These are phyloP conservation scores for Leptura quadrifasciata DNA, from an alignment of 2,888 invertebrate genomes.

Conservation along the genomic window DNA sequence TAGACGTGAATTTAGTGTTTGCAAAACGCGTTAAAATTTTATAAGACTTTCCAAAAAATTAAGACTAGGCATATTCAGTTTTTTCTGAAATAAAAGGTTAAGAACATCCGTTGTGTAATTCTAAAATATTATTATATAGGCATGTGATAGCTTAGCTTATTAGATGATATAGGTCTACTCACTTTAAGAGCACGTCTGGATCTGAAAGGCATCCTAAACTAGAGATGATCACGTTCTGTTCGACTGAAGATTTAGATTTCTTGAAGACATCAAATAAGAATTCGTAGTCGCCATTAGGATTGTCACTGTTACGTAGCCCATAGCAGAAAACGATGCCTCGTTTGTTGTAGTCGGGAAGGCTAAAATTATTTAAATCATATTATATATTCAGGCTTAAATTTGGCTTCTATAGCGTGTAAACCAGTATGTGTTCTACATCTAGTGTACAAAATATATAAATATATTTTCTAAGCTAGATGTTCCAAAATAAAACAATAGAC, in stretches of 20 bases:
- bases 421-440: no score
- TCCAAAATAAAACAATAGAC: no score
- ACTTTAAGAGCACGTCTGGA: conserved; percentile 64
- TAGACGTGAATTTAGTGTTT: no score
- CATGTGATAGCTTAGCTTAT: not conserved
- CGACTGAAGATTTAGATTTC: conserved; percentile 67
- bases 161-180: conserved; percentile 44
- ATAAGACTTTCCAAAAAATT: no score
- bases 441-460: no score
- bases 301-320: conserved; percentile 47
- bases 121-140: not conserved
- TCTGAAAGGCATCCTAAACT: conserved; percentile 75
- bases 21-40: no score
- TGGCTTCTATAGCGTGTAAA: no score
- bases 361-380: conserved; percentile 5
- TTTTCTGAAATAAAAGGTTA: not conserved
- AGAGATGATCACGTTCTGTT: conserved; percentile 73
- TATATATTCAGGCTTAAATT: not conserved
- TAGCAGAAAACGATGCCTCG: conserved; percentile 54
- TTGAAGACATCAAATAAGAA: conserved; percentile 42
- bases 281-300: conserved; percentile 53
- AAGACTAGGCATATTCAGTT: no score
- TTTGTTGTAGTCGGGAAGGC: conserved; percentile 48
- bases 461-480: no score
- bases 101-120: not conserved